A percentile compares a stretch with the other conserved stretches of the same genome.
Evolutionary conservation across 2,113 vertebrate species (phyloP).

Genomic region (Ageneiosus marmoratus): DNA sequence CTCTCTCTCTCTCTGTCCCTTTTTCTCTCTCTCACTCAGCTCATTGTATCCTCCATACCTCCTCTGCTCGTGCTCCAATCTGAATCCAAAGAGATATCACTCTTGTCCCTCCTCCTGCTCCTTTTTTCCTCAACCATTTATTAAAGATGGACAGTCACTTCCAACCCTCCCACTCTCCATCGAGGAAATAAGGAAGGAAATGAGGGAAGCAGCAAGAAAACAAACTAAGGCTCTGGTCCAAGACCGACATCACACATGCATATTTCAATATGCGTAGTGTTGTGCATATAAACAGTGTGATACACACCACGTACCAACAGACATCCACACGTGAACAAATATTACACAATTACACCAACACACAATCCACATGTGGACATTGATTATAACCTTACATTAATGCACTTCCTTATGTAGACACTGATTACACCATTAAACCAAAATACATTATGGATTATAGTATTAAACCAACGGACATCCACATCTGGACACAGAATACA

Average conservation of each 20-base stretch:
- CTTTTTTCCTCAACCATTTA: conserved; percentile 26
- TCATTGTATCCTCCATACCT: conserved; percentile 71
- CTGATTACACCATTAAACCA: background rate
- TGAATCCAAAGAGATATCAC: conserved; percentile 46
- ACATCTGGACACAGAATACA: background rate
- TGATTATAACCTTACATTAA: background rate
- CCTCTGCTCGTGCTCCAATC: conserved; percentile 72
- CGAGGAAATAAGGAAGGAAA: conserved; percentile 25
- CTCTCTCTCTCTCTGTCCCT: conserved; percentile 62
- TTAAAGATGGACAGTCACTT: conserved; percentile 32
- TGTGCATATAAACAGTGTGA: background rate
- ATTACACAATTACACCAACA: background rate
- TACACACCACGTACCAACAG: background rate
- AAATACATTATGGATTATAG: too few relatives aligned
- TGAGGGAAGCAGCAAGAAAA: conserved; percentile 5
- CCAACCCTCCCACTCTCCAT: conserved; percentile 26
- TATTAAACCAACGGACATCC: background rate
- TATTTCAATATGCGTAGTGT: background rate
- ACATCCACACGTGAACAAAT: background rate
- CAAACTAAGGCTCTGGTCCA: background rate
- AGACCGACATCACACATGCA: background rate
- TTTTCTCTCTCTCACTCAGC: conserved; percentile 62
- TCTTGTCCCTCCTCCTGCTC: conserved; percentile 35
- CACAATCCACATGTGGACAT: background rate
- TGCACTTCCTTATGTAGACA: background rate